Base-by-base conservation (phyloP, 1,140 invertebrate genomes). In the Penaeus indicus region DNA sequence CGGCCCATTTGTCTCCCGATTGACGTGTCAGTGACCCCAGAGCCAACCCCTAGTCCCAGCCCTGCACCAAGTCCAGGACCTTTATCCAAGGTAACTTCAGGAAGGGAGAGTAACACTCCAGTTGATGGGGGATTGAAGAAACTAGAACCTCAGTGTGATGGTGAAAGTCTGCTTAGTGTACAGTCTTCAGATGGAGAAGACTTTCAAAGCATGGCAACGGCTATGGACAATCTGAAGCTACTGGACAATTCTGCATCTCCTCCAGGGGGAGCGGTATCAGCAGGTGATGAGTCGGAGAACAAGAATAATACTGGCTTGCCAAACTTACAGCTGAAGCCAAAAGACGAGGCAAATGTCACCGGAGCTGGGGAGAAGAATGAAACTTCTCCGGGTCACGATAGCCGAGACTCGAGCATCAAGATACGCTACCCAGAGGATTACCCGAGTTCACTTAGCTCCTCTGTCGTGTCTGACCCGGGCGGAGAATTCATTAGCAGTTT, bases 1-100 rank as follows among this genome's bases (percentile, higher is more conserved):
- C 94, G 95, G 91, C 93, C 94, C 82, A 81, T 92, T 16, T 79
- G 89, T 38, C 83, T 91, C 16, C 85, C 89, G 10, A 27, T 90
- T 21, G 64, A 64, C 16, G 25, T 69, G 21, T 60, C 64, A 19
- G 85, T 88, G 22, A 80, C 83, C 38, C 88, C 88, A 38, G 27
- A 27, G 42, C 77, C 81, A 21, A 89, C 83, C 21, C 27, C 22
- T 7, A 80, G 62, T 47, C 77, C 69, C 27, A 80, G 61, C 47
- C 84, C 88, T 19, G 63, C 63, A 21, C 25, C 83, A 32, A 21
- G 19, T 19, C 18, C 72, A 32, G 72, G 27, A 54, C 54, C 54
- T 8, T 54, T 54, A 54, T 7, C 54, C 16, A 54, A 54, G 54
- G 0, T 54, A 1, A 54, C 54, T 54, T 54, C 54, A 54, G 54